A percentile compares a stretch with the other conserved stretches of the same genome.
Conservation (phyloP, 2,113 vertebrate species). For the Oncorhynchus tshawytscha region DNA sequence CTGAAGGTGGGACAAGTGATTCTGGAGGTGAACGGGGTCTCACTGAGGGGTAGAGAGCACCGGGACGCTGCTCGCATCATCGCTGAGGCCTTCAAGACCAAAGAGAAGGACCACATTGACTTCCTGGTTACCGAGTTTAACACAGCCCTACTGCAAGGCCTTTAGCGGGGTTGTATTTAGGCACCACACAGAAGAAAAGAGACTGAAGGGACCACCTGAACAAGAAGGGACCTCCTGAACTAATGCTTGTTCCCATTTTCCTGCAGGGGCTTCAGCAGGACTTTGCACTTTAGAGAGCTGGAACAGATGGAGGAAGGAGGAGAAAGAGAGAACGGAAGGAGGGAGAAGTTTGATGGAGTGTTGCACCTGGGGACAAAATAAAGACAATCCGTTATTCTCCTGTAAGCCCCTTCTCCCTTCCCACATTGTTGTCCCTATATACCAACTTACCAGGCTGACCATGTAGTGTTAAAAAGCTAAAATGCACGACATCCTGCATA, state of each 20-base stretch:
- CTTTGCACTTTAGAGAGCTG: slow-evolving; percentile 10
- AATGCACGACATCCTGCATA: not conserved
- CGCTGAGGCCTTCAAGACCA: slow-evolving; percentile 91
- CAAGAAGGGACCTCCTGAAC: too few relatives aligned
- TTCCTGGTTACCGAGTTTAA: slow-evolving; percentile 89
- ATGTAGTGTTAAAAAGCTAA: too few relatives aligned
- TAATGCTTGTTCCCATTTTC: too few relatives aligned
- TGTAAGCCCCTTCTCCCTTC: too few relatives aligned
- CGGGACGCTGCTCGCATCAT: slow-evolving; percentile 85
- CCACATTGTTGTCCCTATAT: too few relatives aligned
- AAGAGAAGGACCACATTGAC: slow-evolving; percentile 87
- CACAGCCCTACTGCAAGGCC: slow-evolving; percentile 72
- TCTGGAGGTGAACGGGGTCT: slow-evolving; percentile 85
- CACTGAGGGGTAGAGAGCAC: slow-evolving; percentile 85
- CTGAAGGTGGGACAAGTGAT: slow-evolving; percentile 92
- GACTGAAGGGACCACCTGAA: too few relatives aligned
- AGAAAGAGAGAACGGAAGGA: not conserved
- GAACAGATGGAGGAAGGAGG: too few relatives aligned
- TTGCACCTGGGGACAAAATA: not conserved
- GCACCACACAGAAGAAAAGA: too few relatives aligned
- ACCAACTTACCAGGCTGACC: too few relatives aligned
- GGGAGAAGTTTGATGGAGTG: not conserved
- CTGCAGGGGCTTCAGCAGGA: slow-evolving; percentile 23
- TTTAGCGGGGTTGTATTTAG: slow-evolving; percentile 14
- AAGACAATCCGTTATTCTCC: not conserved